Percentiles rank a stretch among this genome's conserved stretches.
These are phyloP conservation scores for Caenorhabditis auriculariae DNA, from an alignment of 2,888 invertebrate genomes.

Conservation along the genomic window DNA sequence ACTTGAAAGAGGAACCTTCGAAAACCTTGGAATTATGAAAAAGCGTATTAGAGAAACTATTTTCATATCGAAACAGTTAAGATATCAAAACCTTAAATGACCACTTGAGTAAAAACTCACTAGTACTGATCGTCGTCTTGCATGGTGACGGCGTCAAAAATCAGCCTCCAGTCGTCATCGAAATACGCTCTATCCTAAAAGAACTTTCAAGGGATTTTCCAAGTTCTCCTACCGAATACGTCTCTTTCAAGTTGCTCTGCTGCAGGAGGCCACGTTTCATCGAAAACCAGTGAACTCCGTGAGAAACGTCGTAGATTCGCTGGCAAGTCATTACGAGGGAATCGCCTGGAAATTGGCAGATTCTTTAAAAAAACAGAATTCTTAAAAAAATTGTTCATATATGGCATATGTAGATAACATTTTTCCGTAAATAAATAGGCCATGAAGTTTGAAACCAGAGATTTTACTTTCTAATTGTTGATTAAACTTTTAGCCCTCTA, in stretches of 20 bases:
- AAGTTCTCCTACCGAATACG: constrained; percentile 3
- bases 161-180: constrained; percentile 19
- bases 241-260: constrained; percentile 5
- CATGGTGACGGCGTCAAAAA: constrained; percentile 12
- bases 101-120: constrained; percentile 14
- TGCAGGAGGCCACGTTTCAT: constrained; percentile 12
- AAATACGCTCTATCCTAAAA: constrained; percentile 14
- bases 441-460: too few species aligned
- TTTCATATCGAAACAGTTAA: too few species aligned
- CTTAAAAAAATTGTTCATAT: background rate
- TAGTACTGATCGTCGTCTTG: constrained; percentile 30
- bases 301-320: constrained; percentile 18
- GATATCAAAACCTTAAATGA: too few species aligned
- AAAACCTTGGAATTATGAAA: too few species aligned
- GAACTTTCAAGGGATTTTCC: constrained; percentile 9
- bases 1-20: too few species aligned
- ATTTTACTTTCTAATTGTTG: too few species aligned
- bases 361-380: background rate
- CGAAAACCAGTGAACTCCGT: constrained; percentile 37
- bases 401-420: constrained; percentile 4
- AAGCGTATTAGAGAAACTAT: too few species aligned
- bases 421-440: too few species aligned
- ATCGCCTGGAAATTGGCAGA: constrained; percentile 14
- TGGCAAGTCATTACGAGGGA: constrained; percentile 31
- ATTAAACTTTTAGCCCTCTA: background rate